These are phyloP conservation scores for Charina bottae DNA, from an alignment of 2,113 vertebrate genomes.

Conservation along the genomic window DNA sequence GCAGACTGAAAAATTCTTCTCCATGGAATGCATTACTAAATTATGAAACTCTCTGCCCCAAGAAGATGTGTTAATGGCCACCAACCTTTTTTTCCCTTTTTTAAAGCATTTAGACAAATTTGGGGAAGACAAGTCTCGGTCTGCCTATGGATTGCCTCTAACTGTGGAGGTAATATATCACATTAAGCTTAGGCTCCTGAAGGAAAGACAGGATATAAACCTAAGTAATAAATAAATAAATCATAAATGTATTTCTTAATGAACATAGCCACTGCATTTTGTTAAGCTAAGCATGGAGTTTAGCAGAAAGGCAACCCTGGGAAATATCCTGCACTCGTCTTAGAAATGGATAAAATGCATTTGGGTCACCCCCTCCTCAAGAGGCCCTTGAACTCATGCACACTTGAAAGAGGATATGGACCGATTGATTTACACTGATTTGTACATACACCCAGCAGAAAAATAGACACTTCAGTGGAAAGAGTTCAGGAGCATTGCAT, in stretches of 20 bases:
- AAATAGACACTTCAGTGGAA: too few species aligned
- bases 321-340: not conserved
- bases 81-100: not conserved
- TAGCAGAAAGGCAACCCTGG: not conserved
- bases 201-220: not conserved
- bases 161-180: not conserved
- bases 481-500: too few species aligned
- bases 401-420: not conserved
- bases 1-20: not conserved
- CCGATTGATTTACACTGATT: not conserved
- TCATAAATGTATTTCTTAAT: not conserved
- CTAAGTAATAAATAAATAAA: not conserved
- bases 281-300: not conserved
- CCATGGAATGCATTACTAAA: not conserved
- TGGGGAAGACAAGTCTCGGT: not conserved
- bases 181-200: not conserved
- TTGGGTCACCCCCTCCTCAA: not conserved
- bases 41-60: not conserved
- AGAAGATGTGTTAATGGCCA: not conserved
- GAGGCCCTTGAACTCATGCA: not conserved
- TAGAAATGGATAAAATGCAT: not conserved
- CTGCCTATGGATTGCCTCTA: not conserved
- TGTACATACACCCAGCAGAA: not conserved
- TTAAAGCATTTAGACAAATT: not conserved
- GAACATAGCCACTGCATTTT: not conserved